phyloP scores from a whole-genome alignment of 2,888 invertebrate genomes.

The Metallyticus violacea region DNA sequence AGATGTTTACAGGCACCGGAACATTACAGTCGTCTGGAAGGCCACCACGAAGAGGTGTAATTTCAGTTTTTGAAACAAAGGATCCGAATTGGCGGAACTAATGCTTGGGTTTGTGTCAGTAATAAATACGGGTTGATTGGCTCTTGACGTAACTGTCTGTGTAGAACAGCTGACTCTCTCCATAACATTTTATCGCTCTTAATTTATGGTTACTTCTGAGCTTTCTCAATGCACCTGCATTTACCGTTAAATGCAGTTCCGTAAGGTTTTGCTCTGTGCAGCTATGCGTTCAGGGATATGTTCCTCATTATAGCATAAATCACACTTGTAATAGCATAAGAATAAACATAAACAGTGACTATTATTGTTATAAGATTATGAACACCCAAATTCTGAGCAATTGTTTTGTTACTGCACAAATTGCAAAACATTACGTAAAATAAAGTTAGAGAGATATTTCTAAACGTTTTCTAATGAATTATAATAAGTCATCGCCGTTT shows the following conservation, averaged over 20 bases:
- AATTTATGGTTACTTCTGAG: background rate
- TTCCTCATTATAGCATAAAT: too few species aligned
- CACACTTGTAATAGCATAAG: too few species aligned
- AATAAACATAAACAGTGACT: too few species aligned
- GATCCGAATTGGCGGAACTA: background rate
- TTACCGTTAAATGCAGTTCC: background rate
- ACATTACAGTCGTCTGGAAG: too few species aligned
- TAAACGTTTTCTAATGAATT: too few species aligned
- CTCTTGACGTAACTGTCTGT: background rate
- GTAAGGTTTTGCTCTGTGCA: background rate
- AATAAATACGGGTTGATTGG: background rate
- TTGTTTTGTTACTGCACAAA: too few species aligned
- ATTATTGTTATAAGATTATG: too few species aligned
- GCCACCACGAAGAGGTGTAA: background rate
- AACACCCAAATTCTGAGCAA: too few species aligned
- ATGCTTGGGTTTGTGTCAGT: background rate
- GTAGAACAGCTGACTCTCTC: background rate
- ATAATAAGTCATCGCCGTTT: too few species aligned
- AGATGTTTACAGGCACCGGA: too few species aligned
- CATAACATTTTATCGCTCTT: background rate
- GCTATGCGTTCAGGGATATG: background rate
- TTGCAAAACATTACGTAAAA: too few species aligned
- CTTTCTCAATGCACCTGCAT: background rate
- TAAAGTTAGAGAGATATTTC: too few species aligned
- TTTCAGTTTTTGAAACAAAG: background rate